A percentile compares a stretch with the other conserved stretches of the same genome.
Conservation (phyloP, 2,113 vertebrate species). For the Cyanoramphus novaezelandiae region DNA sequence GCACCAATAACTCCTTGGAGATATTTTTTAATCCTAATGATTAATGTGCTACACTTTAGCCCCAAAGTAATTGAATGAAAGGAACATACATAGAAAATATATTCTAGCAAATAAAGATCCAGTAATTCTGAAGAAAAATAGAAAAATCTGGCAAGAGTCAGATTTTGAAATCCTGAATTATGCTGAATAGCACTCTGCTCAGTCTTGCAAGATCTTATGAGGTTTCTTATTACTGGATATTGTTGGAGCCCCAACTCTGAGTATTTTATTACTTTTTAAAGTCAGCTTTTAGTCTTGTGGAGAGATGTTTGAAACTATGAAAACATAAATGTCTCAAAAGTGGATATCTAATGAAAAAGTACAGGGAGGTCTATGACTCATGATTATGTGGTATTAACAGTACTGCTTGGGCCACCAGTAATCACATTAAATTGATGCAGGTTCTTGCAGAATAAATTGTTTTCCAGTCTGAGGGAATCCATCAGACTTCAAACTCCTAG, state of each 20-base stretch:
- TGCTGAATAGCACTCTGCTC: background rate
- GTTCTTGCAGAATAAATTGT: background rate
- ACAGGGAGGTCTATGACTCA: constrained; percentile 19
- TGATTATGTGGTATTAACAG: background rate
- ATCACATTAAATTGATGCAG: background rate
- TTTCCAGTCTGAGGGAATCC: background rate
- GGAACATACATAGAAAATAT: background rate
- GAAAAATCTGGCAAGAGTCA: background rate
- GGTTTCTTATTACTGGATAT: background rate
- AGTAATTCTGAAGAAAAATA: background rate
- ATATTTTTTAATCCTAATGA: background rate
- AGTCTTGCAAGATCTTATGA: background rate
- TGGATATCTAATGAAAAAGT: background rate
- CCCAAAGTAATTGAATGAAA: background rate
- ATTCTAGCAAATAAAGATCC: background rate
- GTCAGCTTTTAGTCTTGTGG: background rate
- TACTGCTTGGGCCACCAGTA: background rate
- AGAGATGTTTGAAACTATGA: constrained; percentile 7
- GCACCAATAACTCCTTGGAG: background rate
- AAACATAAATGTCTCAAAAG: constrained; percentile 26
- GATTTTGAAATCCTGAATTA: background rate
- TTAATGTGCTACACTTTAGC: background rate
- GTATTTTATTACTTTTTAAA: constrained; percentile 2
- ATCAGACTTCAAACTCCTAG: background rate
- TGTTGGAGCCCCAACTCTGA: background rate